Evolutionary conservation across 1,140 invertebrate species (phyloP).

Genomic region (Oryctes rhinoceros): DNA sequence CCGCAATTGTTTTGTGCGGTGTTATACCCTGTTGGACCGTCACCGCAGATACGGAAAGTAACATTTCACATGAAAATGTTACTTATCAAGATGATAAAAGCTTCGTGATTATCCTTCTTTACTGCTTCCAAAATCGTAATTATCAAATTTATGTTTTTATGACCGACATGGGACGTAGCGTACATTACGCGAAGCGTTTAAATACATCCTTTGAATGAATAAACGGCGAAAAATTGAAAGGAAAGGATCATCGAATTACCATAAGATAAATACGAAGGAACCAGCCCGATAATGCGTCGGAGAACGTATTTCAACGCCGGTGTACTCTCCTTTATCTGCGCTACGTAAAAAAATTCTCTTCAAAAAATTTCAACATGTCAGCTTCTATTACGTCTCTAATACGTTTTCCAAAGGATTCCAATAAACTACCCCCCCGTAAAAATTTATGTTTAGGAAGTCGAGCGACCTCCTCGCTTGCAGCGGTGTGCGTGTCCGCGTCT

Average conservation of each 20-base stretch:
- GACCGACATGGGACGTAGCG: too few species aligned
- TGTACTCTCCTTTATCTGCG: neutral
- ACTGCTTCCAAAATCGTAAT: too few species aligned
- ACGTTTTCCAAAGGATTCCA: conserved; percentile 14
- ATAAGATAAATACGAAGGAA: neutral
- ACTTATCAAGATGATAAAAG: too few species aligned
- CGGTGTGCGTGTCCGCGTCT: neutral
- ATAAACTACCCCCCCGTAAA: conserved; percentile 18
- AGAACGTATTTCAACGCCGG: neutral
- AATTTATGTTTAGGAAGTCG: conserved; percentile 22
- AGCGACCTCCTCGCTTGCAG: neutral
- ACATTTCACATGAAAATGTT: too few species aligned
- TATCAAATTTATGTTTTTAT: too few species aligned
- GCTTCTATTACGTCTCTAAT: conserved; percentile 2
- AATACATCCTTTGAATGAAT: neutral
- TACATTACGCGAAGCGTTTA: too few species aligned
- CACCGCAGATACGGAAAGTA: too few species aligned
- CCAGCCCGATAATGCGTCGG: neutral
- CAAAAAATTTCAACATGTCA: conserved; percentile 22
- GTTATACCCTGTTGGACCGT: too few species aligned
- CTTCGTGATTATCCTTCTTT: too few species aligned
- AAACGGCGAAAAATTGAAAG: neutral
- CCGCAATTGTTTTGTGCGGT: too few species aligned
- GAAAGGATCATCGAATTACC: neutral
- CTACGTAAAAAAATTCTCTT: conserved; percentile 22